A percentile compares a stretch with the other conserved stretches of the same genome.
Conservation (phyloP, 2,797 vertebrate species). For the Sylvia borin region DNA sequence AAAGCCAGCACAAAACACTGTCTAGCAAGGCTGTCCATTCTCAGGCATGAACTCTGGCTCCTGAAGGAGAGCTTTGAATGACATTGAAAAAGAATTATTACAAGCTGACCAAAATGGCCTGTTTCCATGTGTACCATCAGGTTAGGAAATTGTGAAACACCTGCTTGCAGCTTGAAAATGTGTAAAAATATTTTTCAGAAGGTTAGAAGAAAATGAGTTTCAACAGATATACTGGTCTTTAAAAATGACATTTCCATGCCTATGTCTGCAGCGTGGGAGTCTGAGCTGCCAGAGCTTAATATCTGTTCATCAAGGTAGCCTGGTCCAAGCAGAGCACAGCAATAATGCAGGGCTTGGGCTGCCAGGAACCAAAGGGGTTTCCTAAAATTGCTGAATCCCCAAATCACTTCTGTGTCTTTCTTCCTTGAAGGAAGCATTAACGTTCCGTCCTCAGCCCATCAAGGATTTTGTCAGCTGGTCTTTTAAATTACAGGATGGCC, state of each 20-base stretch:
- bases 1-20: background rate
- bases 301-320: background rate
- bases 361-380: background rate
- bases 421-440: background rate
- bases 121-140: background rate
- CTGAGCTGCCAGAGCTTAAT: background rate
- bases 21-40: background rate
- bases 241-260: background rate
- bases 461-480: background rate
- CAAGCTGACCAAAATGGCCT: background rate
- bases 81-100: background rate
- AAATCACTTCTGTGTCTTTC: background rate
- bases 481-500: constrained; percentile 25
- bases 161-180: background rate
- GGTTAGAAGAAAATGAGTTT: background rate
- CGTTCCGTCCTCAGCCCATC: background rate
- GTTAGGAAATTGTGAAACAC: background rate
- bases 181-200: background rate
- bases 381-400: background rate
- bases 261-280: background rate
- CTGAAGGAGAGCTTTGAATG: background rate
- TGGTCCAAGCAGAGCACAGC: background rate
- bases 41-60: background rate
- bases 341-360: background rate
- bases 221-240: background rate